phyloP scores from a whole-genome alignment of 2,888 invertebrate species.

The Coelogynopora nodosa region DNA sequence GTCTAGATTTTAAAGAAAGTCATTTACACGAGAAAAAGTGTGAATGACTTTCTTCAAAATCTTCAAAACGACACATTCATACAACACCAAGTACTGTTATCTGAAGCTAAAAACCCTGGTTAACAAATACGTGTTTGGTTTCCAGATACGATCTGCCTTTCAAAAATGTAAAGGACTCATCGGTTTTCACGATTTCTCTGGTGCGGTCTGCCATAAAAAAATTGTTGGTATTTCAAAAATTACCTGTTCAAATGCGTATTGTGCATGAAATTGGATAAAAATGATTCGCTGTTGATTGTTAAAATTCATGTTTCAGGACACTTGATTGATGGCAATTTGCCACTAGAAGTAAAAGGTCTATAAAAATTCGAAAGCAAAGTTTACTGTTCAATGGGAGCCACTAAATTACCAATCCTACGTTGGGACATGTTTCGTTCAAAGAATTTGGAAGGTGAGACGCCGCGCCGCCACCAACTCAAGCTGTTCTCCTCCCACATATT shows the following conservation, averaged over 20 bases:
- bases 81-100: no score
- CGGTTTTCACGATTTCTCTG: background rate
- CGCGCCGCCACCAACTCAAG: slow-evolving; percentile 8
- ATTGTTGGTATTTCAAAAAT: background rate
- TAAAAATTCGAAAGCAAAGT: background rate
- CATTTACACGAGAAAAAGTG: no score
- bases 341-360: background rate
- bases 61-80: no score
- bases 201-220: background rate
- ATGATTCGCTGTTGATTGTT: background rate
- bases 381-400: background rate
- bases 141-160: slow-evolving; percentile 27
- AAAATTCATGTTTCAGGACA: background rate
- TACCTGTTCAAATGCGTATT: background rate
- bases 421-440: slow-evolving; percentile 22
- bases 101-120: no score
- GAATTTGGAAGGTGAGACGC: slow-evolving; percentile 7
- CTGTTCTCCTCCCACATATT: background rate
- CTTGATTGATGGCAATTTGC: background rate
- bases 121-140: no score
- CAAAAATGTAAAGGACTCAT: slow-evolving; percentile 22
- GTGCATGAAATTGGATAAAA: background rate
- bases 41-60: no score
- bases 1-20: no score
- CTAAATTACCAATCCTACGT: background rate